Evolutionary conservation across 2,113 vertebrate species (phyloP).

Genomic region (Thamnaconus septentrionalis): DNA sequence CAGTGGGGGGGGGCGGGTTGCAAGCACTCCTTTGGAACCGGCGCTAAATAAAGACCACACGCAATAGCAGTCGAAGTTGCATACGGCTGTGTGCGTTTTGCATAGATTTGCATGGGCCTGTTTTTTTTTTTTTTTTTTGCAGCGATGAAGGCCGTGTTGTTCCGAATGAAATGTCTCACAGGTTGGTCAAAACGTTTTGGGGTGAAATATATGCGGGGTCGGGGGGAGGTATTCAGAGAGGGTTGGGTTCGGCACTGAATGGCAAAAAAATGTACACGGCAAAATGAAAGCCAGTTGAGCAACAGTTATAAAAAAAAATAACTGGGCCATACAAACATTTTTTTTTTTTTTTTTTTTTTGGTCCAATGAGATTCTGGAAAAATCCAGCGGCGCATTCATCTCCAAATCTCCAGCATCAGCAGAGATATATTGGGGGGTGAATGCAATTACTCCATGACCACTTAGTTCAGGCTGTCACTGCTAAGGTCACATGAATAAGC

Average conservation of each 20-base stretch:
- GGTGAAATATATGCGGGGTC: not conserved
- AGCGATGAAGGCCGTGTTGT: not conserved
- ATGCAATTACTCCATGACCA: conserved; percentile 66
- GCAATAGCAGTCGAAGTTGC: conserved; percentile 14
- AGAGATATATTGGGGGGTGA: conserved; percentile 46
- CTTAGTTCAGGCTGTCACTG: conserved; percentile 64
- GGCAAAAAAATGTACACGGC: not conserved
- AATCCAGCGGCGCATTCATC: conserved; percentile 36
- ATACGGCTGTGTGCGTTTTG: conserved; percentile 37
- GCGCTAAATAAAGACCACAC: conserved; percentile 13
- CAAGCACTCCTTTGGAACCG: not conserved
- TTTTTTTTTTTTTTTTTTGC: not conserved
- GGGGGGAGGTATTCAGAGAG: conserved; percentile 16
- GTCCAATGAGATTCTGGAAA: conserved; percentile 29
- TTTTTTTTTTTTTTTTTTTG: conserved; percentile 18
- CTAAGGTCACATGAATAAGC: conserved; percentile 72
- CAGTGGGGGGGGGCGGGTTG: too few relatives aligned
- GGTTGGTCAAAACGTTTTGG: too few relatives aligned
- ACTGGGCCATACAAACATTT: conserved; percentile 38
- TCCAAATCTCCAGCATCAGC: conserved; percentile 57
- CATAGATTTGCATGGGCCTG: conserved; percentile 51
- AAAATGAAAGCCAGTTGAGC: not conserved
- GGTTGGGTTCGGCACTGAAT: not conserved
- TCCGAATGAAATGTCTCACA: conserved; percentile 2
- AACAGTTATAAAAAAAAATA: conserved; percentile 41